Evolutionary conservation across 2,797 vertebrate genomes (phyloP).

Genomic region (Bradypodion ventrale): DNA sequence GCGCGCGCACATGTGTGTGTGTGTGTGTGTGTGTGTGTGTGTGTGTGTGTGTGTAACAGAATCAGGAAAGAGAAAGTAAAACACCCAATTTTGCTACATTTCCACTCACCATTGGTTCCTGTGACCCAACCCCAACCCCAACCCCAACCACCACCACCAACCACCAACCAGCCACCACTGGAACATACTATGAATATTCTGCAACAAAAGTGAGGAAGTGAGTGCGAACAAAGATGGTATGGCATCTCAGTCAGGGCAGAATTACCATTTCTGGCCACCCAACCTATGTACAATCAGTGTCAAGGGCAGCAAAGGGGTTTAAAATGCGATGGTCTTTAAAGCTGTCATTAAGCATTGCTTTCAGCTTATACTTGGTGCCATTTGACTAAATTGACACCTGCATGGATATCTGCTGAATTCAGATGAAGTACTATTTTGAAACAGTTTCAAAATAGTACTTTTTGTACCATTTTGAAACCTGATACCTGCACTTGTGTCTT

Average conservation of each 20-base stretch:
- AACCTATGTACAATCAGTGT: not conserved
- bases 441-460: no score
- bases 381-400: not conserved
- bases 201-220: constrained; percentile 47
- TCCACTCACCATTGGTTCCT: no score
- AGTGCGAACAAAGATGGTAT: constrained; percentile 33
- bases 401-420: not conserved
- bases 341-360: not conserved
- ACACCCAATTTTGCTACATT: not conserved
- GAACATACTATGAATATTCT: constrained; percentile 27
- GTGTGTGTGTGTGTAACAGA: no score
- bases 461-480: not conserved
- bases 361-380: not conserved
- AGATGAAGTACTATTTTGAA: not conserved
- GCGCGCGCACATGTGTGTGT: no score
- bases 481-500: not conserved
- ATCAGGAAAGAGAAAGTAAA: not conserved
- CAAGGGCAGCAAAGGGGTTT: not conserved
- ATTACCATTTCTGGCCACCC: not conserved
- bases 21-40: no score
- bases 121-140: no score
- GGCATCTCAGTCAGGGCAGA: not conserved
- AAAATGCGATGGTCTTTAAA: not conserved
- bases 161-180: constrained; percentile 1
- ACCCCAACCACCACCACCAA: no score